phyloP scores from a whole-genome alignment of 2,888 invertebrate species.

The Acholoe squamosa region DNA sequence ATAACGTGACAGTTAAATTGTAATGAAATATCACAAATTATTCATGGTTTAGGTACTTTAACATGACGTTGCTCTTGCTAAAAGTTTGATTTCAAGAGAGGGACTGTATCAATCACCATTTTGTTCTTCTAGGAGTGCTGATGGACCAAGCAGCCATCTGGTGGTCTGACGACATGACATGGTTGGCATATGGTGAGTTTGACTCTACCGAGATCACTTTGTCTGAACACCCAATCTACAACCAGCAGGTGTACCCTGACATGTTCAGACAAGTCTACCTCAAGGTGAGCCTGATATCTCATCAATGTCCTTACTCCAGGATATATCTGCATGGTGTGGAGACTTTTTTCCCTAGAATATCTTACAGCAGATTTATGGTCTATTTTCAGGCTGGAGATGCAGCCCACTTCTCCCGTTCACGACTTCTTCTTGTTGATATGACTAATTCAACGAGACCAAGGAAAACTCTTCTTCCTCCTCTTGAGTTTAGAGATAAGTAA shows the following conservation, averaged over 20 bases:
- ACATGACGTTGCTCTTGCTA: too few relatives aligned
- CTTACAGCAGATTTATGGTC: too few relatives aligned
- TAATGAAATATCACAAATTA: too few relatives aligned
- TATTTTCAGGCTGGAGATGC: constrained; percentile 50
- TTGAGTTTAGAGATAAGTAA: constrained; percentile 49
- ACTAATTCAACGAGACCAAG: not conserved
- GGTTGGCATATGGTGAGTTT: constrained; percentile 40
- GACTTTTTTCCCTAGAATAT: too few relatives aligned
- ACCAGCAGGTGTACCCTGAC: not conserved
- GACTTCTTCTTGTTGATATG: constrained; percentile 35
- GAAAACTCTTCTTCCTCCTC: not conserved
- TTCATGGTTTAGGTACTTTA: too few relatives aligned
- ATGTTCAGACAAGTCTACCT: constrained; percentile 57
- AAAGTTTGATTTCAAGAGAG: too few relatives aligned
- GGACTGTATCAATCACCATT: too few relatives aligned
- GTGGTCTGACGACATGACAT: constrained; percentile 52
- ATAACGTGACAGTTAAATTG: too few relatives aligned
- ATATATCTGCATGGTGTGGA: too few relatives aligned
- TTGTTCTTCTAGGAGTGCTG: constrained; percentile 20
- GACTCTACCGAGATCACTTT: constrained; percentile 30
- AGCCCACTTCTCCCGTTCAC: constrained; percentile 38
- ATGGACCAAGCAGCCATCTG: not conserved
- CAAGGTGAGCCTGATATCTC: too few relatives aligned
- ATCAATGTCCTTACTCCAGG: too few relatives aligned
- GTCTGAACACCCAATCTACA: constrained; percentile 53